These are phyloP conservation scores for Puffinus mauretanicus DNA, from an alignment of 2,113 vertebrate genomes.

Conservation along the genomic window DNA sequence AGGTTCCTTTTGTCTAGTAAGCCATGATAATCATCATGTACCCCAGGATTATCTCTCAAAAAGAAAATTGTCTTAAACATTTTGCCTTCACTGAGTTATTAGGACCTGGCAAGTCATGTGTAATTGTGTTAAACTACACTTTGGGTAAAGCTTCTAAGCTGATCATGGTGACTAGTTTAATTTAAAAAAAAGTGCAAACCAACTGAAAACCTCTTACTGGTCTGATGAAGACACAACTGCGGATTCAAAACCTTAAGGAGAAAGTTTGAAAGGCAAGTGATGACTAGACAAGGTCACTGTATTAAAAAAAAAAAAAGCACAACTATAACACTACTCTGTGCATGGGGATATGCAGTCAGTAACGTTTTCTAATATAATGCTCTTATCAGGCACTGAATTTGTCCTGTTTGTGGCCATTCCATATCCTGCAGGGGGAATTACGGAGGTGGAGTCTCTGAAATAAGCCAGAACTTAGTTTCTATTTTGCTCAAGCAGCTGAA, in stretches of 20 bases:
- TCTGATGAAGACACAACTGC: neutral
- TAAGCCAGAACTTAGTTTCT: neutral
- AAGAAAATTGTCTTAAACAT: neutral
- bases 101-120: neutral
- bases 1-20: neutral
- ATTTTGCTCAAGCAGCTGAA: neutral
- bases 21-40: neutral
- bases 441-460: neutral
- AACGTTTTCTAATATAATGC: neutral
- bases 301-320: neutral
- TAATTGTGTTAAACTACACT: neutral
- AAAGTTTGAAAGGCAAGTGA: neutral
- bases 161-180: neutral
- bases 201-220: neutral
- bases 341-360: neutral
- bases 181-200: neutral
- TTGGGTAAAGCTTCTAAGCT: neutral
- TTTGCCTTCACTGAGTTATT: neutral
- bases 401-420: neutral
- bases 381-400: neutral
- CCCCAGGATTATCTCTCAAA: neutral
- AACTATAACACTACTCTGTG: neutral
- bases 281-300: neutral
- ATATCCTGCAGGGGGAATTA: neutral
- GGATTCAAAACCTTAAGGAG: neutral